Percentiles rank a stretch among this genome's conserved stretches.
phyloP scores from a whole-genome alignment of 2,113 vertebrate genomes.

The Opisthocomus hoazin region DNA sequence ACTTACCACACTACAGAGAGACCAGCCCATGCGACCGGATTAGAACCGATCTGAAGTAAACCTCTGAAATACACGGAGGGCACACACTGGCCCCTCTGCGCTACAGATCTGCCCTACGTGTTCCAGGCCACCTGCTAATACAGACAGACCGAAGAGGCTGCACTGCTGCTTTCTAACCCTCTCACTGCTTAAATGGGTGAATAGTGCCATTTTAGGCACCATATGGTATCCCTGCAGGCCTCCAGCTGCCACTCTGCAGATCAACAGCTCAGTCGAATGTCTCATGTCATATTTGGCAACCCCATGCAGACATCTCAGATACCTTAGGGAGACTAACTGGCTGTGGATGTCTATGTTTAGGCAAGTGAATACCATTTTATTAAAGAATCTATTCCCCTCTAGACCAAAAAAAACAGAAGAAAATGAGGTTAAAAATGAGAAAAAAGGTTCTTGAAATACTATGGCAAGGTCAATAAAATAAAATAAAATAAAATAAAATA shows the following conservation, averaged over 20 bases:
- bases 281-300: constrained; percentile 29
- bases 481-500: background rate
- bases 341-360: background rate
- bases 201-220: constrained; percentile 32
- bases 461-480: background rate
- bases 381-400: background rate
- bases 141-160: background rate
- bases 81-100: background rate
- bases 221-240: constrained; percentile 52
- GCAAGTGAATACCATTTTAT: background rate
- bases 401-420: background rate
- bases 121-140: constrained; percentile 21
- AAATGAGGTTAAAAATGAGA: background rate
- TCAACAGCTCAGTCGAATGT: constrained; percentile 50
- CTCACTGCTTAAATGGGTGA: constrained; percentile 28
- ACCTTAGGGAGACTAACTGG: background rate
- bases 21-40: background rate
- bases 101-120: background rate
- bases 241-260: constrained; percentile 43
- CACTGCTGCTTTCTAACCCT: background rate
- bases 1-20: background rate
- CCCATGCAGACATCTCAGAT: background rate
- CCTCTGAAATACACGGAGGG: background rate
- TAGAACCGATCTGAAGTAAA: background rate
- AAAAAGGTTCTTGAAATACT: background rate